phyloP scores from a whole-genome alignment of 2,888 invertebrate genomes.

The Tupiocoris notatus region DNA sequence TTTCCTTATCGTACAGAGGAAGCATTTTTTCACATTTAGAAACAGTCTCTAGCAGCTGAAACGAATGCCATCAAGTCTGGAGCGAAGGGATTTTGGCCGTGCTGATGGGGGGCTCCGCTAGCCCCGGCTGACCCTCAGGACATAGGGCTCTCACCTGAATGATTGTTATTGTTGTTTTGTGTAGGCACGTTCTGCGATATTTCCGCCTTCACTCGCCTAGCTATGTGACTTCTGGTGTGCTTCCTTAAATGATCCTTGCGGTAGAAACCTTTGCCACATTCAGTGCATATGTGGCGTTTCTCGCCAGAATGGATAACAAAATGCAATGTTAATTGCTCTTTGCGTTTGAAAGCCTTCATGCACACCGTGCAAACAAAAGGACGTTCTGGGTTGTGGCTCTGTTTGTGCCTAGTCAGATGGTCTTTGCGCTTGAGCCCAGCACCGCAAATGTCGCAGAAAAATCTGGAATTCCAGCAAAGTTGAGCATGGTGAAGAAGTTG shows the following conservation, averaged over 20 bases:
- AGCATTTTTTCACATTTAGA: slow-evolving; percentile 46
- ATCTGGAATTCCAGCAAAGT: slow-evolving; percentile 59
- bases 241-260: slow-evolving; percentile 74
- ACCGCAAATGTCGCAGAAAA: slow-evolving; percentile 86
- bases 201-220: slow-evolving; percentile 70
- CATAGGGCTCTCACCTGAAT: slow-evolving; percentile 50
- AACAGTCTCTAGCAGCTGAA: slow-evolving; percentile 50
- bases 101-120: slow-evolving; percentile 34
- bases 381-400: slow-evolving; percentile 83
- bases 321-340: slow-evolving; percentile 83
- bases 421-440: slow-evolving; percentile 84
- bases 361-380: slow-evolving; percentile 86
- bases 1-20: too few relatives aligned
- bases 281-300: slow-evolving; percentile 80
- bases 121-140: slow-evolving; percentile 56
- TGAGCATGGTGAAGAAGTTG: too few relatives aligned
- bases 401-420: slow-evolving; percentile 81
- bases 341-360: slow-evolving; percentile 79
- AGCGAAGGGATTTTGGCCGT: slow-evolving; percentile 42
- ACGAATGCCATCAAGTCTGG: slow-evolving; percentile 51
- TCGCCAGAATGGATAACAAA: slow-evolving; percentile 88
- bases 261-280: slow-evolving; percentile 73
- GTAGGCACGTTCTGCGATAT: slow-evolving; percentile 54
- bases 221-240: slow-evolving; percentile 73
- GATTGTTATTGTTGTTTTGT: slow-evolving; percentile 16